phyloP scores from a whole-genome alignment of 2,888 invertebrate genomes.

The Eudasyphora cyanicolor region DNA sequence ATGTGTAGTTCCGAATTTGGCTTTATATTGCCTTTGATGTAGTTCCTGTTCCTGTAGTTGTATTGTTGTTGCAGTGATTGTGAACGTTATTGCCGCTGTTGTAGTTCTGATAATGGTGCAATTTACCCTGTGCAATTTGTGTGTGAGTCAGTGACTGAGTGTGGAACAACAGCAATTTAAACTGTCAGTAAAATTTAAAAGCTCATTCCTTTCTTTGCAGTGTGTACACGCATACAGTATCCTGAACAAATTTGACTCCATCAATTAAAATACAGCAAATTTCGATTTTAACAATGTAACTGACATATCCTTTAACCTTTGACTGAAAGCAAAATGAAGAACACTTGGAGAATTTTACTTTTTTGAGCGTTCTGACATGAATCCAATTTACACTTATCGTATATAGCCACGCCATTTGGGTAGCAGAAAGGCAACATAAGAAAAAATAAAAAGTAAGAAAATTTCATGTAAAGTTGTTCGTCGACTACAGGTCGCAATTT shows the following conservation, averaged over 20 bases:
- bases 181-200: conserved; percentile 4
- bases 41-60: neutral
- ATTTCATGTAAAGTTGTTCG: no score
- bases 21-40: conserved; percentile 5
- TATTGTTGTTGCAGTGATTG: conserved; percentile 14
- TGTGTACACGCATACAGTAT: neutral
- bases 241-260: neutral
- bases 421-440: no score
- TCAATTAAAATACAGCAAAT: no score
- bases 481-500: no score
- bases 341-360: no score
- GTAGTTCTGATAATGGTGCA: conserved; percentile 23
- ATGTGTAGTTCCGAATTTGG: neutral
- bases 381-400: no score
- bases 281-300: no score
- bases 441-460: no score
- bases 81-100: conserved; percentile 9
- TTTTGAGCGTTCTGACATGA: no score
- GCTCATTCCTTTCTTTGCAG: conserved; percentile 1
- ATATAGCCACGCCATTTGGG: no score
- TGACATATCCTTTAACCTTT: no score
- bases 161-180: neutral
- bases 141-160: neutral
- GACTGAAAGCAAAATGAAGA: no score
- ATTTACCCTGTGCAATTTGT: conserved; percentile 10